Base-by-base conservation (phyloP, 2,888 invertebrate species). In the Stenotaenia linearis region DNA sequence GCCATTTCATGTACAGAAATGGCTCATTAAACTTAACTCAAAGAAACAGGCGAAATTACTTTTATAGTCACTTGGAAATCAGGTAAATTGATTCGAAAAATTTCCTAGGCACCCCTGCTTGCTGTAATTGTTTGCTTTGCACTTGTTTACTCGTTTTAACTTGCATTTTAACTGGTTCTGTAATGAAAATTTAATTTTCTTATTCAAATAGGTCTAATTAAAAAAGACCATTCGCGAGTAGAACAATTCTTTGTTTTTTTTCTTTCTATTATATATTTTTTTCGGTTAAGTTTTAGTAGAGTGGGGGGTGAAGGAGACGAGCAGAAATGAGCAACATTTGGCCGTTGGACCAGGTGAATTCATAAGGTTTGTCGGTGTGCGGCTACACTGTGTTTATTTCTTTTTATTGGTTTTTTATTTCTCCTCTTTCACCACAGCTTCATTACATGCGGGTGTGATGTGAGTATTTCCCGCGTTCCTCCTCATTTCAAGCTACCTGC, bases 331-430 rank as follows among this genome's bases (percentile, higher is more conserved):
- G 45, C 45, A 45, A 45, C n/a, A 45, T 61, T 56, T 61, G 28
- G 61, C 25, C 23, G 61, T 61, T 25, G 61, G 61, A 25, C 25
- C 61, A 61, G 61, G 61, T 61, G 61, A 61, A 61, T 61, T 61
- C 61, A 61, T 61, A 61, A 61, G 61, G 28, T 61, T 61, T 61
- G 61, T 61, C 23, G 23, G 61, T 61, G 61, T 25, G 12, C 25
- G 28, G 61, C 61, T 25, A 61, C 61, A 61, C 61, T 61, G 61
- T 61, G 61, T 61, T 61, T 61, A 61, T 61, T 61, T 61, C 61
- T 61, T 61, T 61, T 61, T 61, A 61, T 61, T 61, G 61, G 61
- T 61, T 61, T 61, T 61, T 61, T 61, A 61, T 61, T 61, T 61
- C 61, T 61, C 15, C 45, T 61, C 61, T 61, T 61, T 61, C 61